Percentiles rank a stretch among this genome's conserved stretches.
Conservation (phyloP, 2,797 vertebrate genomes). For the Parotocinclus haroldoi region DNA sequence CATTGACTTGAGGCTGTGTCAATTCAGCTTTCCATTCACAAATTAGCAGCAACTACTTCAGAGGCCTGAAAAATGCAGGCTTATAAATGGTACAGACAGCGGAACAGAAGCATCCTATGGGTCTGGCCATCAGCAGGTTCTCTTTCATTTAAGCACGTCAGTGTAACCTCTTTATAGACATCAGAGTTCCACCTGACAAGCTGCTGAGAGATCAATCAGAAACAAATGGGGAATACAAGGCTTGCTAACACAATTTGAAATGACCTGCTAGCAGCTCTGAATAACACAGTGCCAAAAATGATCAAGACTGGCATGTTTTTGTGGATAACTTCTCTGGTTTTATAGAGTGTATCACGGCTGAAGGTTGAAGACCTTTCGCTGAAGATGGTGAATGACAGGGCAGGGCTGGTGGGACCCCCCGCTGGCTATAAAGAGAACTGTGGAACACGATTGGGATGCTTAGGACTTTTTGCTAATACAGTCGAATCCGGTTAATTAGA, state of each 20-base stretch:
- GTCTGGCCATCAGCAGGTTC: slow-evolving; percentile 26
- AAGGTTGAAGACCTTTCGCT: background rate
- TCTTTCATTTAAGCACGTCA: slow-evolving; percentile 18
- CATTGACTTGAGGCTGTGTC: background rate
- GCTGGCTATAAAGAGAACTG: no score
- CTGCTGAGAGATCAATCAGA: slow-evolving; percentile 26
- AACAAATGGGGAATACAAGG: slow-evolving; percentile 1
- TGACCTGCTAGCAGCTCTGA: background rate
- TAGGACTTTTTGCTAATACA: no score
- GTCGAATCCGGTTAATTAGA: no score
- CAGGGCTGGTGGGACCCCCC: no score
- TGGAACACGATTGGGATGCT: no score
- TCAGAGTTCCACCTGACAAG: slow-evolving; percentile 31
- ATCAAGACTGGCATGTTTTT: background rate
- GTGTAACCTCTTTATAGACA: slow-evolving; percentile 20
- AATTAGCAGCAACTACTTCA: background rate
- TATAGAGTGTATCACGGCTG: background rate
- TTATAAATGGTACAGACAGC: slow-evolving; percentile 11
- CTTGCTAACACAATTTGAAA: slow-evolving; percentile 10
- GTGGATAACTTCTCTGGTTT: background rate
- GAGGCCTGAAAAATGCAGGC: background rate
- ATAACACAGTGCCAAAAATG: background rate
- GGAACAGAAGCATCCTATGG: slow-evolving; percentile 15
- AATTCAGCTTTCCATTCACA: background rate
- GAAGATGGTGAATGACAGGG: no score